These are phyloP conservation scores for Gopherus evgoodei DNA, from an alignment of 2,113 vertebrate species.

Conservation along the genomic window DNA sequence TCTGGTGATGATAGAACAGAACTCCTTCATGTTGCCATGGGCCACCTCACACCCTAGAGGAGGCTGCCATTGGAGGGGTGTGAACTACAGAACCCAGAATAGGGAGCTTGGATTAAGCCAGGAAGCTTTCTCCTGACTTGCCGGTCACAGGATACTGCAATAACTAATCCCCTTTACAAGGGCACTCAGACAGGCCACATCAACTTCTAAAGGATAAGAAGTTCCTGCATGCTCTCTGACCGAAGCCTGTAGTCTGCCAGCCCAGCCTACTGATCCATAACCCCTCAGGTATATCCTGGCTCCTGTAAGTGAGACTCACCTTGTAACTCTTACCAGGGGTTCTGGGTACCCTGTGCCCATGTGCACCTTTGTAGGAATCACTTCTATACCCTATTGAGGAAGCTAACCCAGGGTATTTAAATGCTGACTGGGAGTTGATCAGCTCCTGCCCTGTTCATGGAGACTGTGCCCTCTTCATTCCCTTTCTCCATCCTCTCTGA, in stretches of 20 bases:
- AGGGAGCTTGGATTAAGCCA: rapidly evolving
- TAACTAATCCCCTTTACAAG: background rate
- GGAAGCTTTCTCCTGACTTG: background rate
- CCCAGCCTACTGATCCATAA: background rate
- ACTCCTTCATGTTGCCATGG: background rate
- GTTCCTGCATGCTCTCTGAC: background rate
- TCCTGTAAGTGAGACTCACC: background rate
- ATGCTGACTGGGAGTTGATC: background rate
- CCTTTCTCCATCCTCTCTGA: background rate
- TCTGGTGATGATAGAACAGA: rapidly evolving
- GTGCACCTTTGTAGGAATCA: background rate
- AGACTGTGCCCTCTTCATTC: background rate
- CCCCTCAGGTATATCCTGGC: background rate
- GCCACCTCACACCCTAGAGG: too few relatives aligned
- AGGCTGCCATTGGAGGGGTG: background rate
- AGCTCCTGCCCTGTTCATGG: background rate
- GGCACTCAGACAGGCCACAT: background rate
- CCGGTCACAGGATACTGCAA: background rate
- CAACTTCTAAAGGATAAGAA: background rate
- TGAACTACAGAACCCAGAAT: rapidly evolving
- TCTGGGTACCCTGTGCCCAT: background rate
- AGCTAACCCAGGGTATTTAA: background rate
- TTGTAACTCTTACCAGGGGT: background rate
- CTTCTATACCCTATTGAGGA: background rate
- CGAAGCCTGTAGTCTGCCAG: background rate